A percentile compares a stretch with the other conserved stretches of the same genome.
phyloP scores from a whole-genome alignment of 2,113 vertebrate species.

The Sinocyclocheilus rhinocerous region DNA sequence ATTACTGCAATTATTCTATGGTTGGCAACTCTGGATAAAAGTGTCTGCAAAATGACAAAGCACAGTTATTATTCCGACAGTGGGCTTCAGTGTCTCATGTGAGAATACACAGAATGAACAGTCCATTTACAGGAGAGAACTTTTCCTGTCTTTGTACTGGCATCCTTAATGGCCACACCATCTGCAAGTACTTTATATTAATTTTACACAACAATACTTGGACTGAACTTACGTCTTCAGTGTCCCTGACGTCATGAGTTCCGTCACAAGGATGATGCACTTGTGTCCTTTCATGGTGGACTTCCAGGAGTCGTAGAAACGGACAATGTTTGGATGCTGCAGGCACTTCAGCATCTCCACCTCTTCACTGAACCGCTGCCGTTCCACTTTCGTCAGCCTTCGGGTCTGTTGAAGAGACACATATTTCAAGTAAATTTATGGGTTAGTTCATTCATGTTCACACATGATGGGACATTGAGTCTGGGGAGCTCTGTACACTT shows the following conservation, averaged over 20 bases:
- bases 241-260: slow-evolving; percentile 96
- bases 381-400: slow-evolving; percentile 82
- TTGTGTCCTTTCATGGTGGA: slow-evolving; percentile 82
- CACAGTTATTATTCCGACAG: background rate
- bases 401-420: slow-evolving; percentile 75
- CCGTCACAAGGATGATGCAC: slow-evolving; percentile 91
- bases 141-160: background rate
- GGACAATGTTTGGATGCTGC: slow-evolving; percentile 96
- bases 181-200: slow-evolving; percentile 11
- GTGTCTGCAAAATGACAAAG: background rate
- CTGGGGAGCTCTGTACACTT: background rate
- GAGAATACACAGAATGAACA: background rate
- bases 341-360: slow-evolving; percentile 95
- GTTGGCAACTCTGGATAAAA: background rate
- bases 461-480: background rate
- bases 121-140: background rate
- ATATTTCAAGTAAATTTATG: slow-evolving; percentile 22
- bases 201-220: background rate
- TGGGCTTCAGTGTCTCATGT: background rate
- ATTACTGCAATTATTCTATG: background rate
- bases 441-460: background rate
- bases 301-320: slow-evolving; percentile 97
- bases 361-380: slow-evolving; percentile 90
- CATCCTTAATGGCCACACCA: background rate
- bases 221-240: slow-evolving; percentile 88